Percentiles rank a stretch among this genome's conserved stretches.
Conservation (phyloP, 2,888 invertebrate species). For the Caenorhabditis wallacei region DNA sequence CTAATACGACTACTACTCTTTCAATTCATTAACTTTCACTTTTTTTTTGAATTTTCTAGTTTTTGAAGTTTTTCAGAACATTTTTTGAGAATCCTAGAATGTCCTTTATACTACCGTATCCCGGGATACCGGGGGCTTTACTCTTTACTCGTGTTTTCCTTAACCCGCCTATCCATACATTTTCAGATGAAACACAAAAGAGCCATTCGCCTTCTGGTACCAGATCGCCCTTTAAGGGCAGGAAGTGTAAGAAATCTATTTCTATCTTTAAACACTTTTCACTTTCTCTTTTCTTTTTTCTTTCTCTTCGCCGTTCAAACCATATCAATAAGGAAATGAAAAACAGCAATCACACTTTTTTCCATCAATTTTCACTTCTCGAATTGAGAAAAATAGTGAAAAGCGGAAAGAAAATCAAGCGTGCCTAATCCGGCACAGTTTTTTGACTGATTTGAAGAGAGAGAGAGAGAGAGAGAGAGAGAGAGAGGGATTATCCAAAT, state of each 20-base stretch:
- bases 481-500: constrained; percentile 24
- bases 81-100: too few species aligned
- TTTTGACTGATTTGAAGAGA: too few species aligned
- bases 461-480: neutral
- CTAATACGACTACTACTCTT: constrained; percentile 12
- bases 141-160: too few species aligned
- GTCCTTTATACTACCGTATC: too few species aligned
- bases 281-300: neutral
- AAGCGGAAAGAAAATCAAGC: constrained; percentile 27
- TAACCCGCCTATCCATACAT: neutral
- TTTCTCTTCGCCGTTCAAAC: neutral
- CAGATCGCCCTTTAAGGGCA: constrained; percentile 65
- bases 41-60: neutral
- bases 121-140: too few species aligned
- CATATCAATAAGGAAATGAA: neutral
- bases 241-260: constrained; percentile 62
- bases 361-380: constrained; percentile 27
- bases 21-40: constrained; percentile 12
- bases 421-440: constrained; percentile 29
- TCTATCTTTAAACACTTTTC: constrained; percentile 17
- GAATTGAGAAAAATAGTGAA: neutral
- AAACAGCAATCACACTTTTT: constrained; percentile 25
- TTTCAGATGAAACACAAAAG: constrained; percentile 67
- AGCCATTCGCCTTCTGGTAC: constrained; percentile 66
- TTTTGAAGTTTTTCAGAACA: neutral